Evolutionary conservation across 1,140 invertebrate genomes (phyloP).

Genomic region (Orchesella cincta): DNA sequence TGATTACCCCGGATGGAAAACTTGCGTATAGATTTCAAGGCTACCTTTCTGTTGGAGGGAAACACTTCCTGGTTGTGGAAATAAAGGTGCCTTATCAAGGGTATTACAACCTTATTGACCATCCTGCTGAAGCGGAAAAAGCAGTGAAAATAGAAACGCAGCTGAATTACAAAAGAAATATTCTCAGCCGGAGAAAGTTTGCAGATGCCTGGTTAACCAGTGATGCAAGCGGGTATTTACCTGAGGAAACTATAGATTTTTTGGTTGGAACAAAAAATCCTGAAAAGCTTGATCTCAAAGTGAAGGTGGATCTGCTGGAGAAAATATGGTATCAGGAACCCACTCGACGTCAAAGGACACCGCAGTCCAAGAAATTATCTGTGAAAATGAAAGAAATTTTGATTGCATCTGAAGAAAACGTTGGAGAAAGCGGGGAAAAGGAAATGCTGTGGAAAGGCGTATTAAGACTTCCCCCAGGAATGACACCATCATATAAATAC

Average conservation of each 20-base stretch:
- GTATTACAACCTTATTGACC: neutral
- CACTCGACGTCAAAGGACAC: neutral
- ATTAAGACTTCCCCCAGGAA: neutral
- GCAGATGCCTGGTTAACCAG: neutral
- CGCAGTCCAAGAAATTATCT: neutral
- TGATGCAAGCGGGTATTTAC: neutral
- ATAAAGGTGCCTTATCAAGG: neutral
- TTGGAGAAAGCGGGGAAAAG: neutral
- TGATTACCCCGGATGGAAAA: neutral
- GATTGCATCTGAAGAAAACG: neutral
- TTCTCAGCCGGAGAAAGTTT: neutral
- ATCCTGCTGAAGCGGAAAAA: neutral
- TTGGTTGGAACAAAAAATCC: neutral
- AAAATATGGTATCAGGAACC: neutral
- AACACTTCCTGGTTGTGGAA: neutral
- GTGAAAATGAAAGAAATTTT: neutral
- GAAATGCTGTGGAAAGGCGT: neutral
- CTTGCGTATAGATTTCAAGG: neutral
- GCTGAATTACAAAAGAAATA: neutral
- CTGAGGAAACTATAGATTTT: neutral
- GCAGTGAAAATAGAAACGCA: neutral
- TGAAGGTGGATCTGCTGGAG: neutral
- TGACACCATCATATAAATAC: neutral
- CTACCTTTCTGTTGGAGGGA: neutral
- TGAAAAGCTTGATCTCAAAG: neutral